Evolutionary conservation across 2,888 invertebrate species (phyloP).

Genomic region (Spisula solida): DNA sequence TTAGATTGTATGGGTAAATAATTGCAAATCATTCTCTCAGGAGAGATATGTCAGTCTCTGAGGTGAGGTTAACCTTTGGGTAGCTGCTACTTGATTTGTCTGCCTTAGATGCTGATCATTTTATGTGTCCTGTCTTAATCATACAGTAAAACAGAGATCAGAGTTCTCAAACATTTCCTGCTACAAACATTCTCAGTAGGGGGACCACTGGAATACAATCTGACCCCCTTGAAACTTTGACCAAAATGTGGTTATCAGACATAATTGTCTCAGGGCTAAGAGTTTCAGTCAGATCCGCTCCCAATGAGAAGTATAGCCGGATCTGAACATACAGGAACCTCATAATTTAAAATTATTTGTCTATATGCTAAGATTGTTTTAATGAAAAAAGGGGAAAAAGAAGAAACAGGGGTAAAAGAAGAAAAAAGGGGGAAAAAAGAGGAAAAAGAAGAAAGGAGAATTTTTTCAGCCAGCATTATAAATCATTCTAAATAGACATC

Average conservation of each 20-base stretch:
- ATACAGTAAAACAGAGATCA: neutral
- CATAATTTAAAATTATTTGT: no score
- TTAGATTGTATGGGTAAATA: constrained; percentile 6
- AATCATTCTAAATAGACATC: neutral
- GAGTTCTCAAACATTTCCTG: neutral
- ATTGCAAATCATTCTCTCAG: neutral
- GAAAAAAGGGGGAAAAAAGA: no score
- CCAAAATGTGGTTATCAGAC: neutral
- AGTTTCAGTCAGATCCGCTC: no score
- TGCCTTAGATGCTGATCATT: neutral
- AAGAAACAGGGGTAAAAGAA: no score
- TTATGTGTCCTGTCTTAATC: neutral
- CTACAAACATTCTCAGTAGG: no score
- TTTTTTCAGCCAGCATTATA: neutral
- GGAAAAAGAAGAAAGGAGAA: no score
- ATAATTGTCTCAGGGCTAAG: no score
- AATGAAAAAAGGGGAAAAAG: no score
- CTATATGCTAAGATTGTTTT: no score
- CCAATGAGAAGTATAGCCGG: no score
- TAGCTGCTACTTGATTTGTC: neutral
- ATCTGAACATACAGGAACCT: no score
- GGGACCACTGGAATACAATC: no score
- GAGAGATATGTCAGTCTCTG: neutral
- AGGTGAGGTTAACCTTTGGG: neutral
- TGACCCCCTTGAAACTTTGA: neutral